Evolutionary conservation across 2,888 invertebrate species (phyloP).

Genomic region (Nymphalis c-album): DNA sequence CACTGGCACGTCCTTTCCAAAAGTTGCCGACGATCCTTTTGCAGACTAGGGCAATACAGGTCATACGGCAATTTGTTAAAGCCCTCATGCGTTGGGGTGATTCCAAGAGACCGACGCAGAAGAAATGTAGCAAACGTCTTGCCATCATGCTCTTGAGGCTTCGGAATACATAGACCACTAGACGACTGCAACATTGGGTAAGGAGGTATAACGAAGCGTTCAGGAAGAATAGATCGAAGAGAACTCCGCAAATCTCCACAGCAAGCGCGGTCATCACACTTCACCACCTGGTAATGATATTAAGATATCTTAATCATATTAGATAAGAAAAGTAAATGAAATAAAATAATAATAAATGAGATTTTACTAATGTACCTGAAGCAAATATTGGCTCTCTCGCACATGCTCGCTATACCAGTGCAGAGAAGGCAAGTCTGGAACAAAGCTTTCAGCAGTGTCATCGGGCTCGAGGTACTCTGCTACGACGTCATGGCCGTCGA

Average conservation of each 20-base stretch:
- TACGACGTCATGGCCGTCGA: conserved; percentile 2
- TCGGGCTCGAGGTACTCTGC: conserved; percentile 40
- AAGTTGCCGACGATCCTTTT: too few species aligned
- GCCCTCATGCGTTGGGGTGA: too few species aligned
- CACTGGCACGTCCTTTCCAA: too few species aligned
- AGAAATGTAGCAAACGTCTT: too few species aligned
- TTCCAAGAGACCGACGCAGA: too few species aligned
- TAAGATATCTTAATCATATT: background rate
- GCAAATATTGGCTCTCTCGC: conserved; percentile 44
- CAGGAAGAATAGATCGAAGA: background rate
- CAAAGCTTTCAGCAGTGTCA: conserved; percentile 27
- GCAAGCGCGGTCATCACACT: conserved; percentile 3
- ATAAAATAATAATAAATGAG: background rate
- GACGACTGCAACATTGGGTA: background rate
- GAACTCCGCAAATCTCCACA: background rate
- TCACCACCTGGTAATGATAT: background rate
- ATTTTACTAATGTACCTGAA: conserved; percentile 36
- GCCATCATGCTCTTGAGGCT: too few species aligned
- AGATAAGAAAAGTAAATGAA: background rate
- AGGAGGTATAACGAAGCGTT: background rate
- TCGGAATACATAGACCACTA: too few species aligned
- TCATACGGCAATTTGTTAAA: too few species aligned
- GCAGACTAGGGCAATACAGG: too few species aligned
- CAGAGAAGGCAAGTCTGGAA: conserved; percentile 26
- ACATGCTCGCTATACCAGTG: conserved; percentile 43